Percentiles rank a stretch among this genome's conserved stretches.
Evolutionary conservation across 2,888 invertebrate species (phyloP).

Genomic region (Polymixis lichenea): DNA sequence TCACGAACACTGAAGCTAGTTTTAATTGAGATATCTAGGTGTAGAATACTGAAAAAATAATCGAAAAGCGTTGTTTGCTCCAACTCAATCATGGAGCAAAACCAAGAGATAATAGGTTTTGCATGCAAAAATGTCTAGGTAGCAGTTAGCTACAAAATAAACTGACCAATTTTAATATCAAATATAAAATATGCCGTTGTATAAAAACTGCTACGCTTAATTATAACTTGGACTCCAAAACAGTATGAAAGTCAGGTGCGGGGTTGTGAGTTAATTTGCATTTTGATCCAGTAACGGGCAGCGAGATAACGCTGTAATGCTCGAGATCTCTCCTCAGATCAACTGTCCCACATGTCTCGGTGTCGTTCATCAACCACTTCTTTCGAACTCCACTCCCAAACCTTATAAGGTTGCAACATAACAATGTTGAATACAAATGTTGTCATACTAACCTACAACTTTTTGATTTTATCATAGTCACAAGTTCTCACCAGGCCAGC

Average conservation of each 20-base stretch:
- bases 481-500: slow-evolving; percentile 65
- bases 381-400: slow-evolving; percentile 70
- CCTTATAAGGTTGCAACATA: slow-evolving; percentile 73
- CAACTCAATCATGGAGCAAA: slow-evolving; percentile 37
- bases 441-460: slow-evolving; percentile 72
- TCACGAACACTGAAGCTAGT: slow-evolving; percentile 1
- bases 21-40: slow-evolving; percentile 46
- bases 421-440: slow-evolving; percentile 69
- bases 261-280: slow-evolving; percentile 78
- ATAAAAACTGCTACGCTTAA: slow-evolving; percentile 48
- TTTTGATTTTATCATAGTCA: slow-evolving; percentile 68
- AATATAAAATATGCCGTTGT: slow-evolving; percentile 21
- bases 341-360: slow-evolving; percentile 72
- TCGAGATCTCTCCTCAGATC: slow-evolving; percentile 78
- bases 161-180: slow-evolving; percentile 39
- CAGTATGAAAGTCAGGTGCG: slow-evolving; percentile 68
- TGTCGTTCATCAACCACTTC: slow-evolving; percentile 75
- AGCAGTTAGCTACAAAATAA: slow-evolving; percentile 34
- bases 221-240: slow-evolving; percentile 65
- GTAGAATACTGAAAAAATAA: slow-evolving; percentile 40
- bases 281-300: slow-evolving; percentile 78
- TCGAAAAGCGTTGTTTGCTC: slow-evolving; percentile 29
- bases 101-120: slow-evolving; percentile 49
- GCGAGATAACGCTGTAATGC: slow-evolving; percentile 78
- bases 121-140: slow-evolving; percentile 29